Base-by-base conservation (phyloP, 1,140 invertebrate genomes). In the Druon quercuslanigerum region DNA sequence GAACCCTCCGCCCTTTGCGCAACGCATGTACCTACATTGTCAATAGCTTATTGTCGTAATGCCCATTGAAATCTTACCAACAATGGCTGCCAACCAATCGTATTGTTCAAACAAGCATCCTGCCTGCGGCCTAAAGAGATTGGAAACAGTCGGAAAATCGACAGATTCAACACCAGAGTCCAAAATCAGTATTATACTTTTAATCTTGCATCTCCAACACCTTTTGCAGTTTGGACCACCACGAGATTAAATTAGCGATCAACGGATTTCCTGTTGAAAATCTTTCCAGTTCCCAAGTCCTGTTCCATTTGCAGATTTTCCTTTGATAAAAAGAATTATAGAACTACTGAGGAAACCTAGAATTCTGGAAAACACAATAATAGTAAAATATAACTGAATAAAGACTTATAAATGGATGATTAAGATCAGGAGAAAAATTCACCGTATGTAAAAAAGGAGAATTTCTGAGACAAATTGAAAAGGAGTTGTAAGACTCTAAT, bases 41-140 rank as follows among this genome's bases (percentile, higher is more conserved):
- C 87, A 87, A 88, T 88, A 85, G 85, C 83, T 88, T 87, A 89
- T 90, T 90, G 87, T 89, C 85, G 87, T 83, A 83, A 88, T 87
- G 79, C 84, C 87, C 83, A 89, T 90, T 90, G 85, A 88, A 87
- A 85, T 86, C 76, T 80, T 78, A 76, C 71, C 79, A 73, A 87
- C 84, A 87, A 87, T 87, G 76, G 79, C 54, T 19, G 60, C 78
- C 78, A 75, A 82, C 79, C 79, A 86, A 86, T 88, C 82, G 84
- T 73, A 88, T 90, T 87, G 88, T 89, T 84, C 82, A 52, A 75
- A 74, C 75, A 72, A 77, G 72, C 71, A 82, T 82, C 76, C 77
- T 77, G 76, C 50, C 73, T 72, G 71, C 25, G 33, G 52, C 50
- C 52, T 66, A 57, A 73, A 60, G 19, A 76, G 46, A 54, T 50